These are phyloP conservation scores for Zosterops hypoxanthus DNA, from an alignment of 2,113 vertebrate species.

Conservation along the genomic window DNA sequence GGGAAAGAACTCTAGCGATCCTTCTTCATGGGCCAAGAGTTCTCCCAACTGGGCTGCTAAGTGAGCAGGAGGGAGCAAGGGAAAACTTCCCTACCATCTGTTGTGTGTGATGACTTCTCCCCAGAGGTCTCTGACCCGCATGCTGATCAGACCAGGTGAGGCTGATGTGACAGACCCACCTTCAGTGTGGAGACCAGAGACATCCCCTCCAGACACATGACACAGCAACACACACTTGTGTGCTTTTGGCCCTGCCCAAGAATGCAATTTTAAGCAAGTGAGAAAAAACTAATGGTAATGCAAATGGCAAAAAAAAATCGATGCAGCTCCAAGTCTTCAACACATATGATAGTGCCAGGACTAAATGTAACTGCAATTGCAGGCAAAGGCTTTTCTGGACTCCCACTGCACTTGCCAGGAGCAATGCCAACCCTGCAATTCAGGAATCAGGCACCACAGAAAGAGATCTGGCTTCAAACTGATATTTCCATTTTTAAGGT, in stretches of 20 bases:
- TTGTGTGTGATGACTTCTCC: not conserved
- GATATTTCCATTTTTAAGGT: not conserved
- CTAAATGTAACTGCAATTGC: not conserved
- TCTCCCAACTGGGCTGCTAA: not conserved
- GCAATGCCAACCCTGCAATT: not conserved
- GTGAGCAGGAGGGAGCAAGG: not conserved
- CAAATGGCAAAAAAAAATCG: not conserved
- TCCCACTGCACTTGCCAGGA: not conserved
- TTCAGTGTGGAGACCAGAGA: not conserved
- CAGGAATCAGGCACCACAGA: not conserved
- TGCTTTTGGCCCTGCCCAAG: not conserved
- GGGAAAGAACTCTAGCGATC: not conserved
- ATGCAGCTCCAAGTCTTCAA: not conserved
- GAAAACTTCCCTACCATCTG: not conserved
- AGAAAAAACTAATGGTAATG: not conserved
- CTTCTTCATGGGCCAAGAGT: not conserved
- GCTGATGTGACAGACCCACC: not conserved
- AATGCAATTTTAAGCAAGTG: not conserved
- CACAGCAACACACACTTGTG: not conserved
- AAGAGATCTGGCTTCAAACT: not conserved
- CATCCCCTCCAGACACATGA: not conserved
- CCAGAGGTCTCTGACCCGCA: not conserved
- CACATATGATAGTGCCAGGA: rapidly evolving
- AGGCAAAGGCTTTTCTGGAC: not conserved
- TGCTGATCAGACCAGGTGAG: not conserved